Base-by-base conservation (phyloP, 2,888 invertebrate genomes). In the Thecophora atra region DNA sequence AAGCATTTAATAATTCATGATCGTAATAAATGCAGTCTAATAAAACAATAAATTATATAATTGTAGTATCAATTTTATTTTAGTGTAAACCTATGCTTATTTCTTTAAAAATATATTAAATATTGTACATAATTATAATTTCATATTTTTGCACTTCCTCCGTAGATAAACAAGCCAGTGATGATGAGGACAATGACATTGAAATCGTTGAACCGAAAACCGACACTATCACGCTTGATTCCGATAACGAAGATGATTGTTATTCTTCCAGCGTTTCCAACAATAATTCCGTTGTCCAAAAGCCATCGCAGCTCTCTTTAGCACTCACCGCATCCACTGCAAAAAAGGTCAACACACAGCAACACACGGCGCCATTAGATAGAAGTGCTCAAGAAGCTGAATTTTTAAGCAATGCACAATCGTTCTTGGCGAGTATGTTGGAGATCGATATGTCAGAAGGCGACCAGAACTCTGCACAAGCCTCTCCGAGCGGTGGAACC, bases 201-300 rank as follows among this genome's bases (percentile, higher is more conserved):
- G 83, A 85, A 75, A 86, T 87, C 76, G 85, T 87, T 37, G 87
- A 87, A 73, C 85, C 86, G 2, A 82, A 86, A 77, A 85, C 85
- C 0, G 85, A 86, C 71, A 82, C 84, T 2, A 87, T 87, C 44
- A 85, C 82, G 44, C 79, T 87, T 17, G 85, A 86, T 75, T 86
- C 86, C 0, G 87, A 87, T 70, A 83, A 84, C 71, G 86, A 86
- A 24, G 86, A 86, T 11, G 81, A 83, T 13, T 75, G 72, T 6
- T 44, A 74, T 5, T 1, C 69, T 24, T 8, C 30, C 21, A 47
- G 17, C 26, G 3, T 47, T 3, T 37, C 11, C 1, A 37, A 37
- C 37, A 8, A 6, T 37, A 37, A 30, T 8, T 54, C 71, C 1
- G 74, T 52, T 15, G 74, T 56, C n/a, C 73, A 78, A 47, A 72